Evolutionary conservation across 30 jellyfish, hydroid and myxozoan genomes (phyloP).

Genomic region (Turritopsis dohrnii): DNA sequence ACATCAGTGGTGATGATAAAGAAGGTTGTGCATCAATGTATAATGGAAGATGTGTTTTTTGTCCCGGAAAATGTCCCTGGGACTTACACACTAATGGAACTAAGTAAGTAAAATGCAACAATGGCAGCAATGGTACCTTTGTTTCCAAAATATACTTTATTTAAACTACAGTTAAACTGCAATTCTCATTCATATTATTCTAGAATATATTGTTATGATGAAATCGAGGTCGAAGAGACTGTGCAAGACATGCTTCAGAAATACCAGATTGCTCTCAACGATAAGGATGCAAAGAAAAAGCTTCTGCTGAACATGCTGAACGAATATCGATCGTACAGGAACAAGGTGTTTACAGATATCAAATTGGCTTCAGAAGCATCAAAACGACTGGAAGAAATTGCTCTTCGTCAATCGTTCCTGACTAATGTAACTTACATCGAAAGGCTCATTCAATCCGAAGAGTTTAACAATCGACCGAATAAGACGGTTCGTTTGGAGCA

Average conservation of each 20-base stretch:
- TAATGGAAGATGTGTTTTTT: not conserved
- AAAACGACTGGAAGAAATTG: not conserved
- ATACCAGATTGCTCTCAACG: conserved; percentile 3
- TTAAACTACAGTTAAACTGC: too few relatives aligned
- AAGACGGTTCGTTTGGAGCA: conserved; percentile 1
- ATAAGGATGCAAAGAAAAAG: not conserved
- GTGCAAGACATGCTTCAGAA: not conserved
- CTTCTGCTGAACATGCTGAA: not conserved
- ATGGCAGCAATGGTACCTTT: too few relatives aligned
- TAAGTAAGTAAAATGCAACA: not conserved
- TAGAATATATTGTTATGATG: conserved; percentile 11
- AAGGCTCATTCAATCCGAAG: conserved; percentile 12
- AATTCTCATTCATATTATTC: not conserved
- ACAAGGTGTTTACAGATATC: not conserved
- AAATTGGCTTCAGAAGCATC: not conserved
- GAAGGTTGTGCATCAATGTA: conserved; percentile 15
- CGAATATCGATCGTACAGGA: conserved; percentile 1
- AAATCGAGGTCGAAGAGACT: conserved; percentile 6
- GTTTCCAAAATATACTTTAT: too few relatives aligned
- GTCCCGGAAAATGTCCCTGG: conserved; percentile 21
- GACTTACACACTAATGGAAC: not conserved
- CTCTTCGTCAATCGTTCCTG: conserved; percentile 11
- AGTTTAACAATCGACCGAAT: not conserved
- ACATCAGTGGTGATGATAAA: not conserved
- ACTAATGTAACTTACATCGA: conserved; percentile 6